Evolutionary conservation across 2,888 invertebrate genomes (phyloP).

Genomic region (Scaptomyza cyrtandrae): DNA sequence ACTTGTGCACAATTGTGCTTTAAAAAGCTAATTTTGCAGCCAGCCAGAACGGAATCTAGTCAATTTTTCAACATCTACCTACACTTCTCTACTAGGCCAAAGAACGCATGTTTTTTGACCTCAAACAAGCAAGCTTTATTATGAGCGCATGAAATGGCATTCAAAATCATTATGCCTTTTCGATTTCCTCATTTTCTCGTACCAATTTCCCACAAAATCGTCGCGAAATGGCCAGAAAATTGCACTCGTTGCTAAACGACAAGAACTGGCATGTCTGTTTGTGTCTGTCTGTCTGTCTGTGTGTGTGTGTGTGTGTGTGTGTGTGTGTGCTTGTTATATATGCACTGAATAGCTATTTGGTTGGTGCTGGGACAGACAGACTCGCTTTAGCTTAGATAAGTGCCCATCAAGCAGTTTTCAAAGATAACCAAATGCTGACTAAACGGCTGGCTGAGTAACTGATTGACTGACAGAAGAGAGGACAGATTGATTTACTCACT

Average conservation of each 20-base stretch:
- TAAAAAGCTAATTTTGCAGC: not conserved
- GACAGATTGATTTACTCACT: slow-evolving; percentile 7
- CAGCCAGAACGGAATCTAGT: not conserved
- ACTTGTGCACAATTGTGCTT: not conserved
- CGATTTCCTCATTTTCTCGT: slow-evolving; percentile 57
- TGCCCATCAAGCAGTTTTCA: slow-evolving; percentile 11
- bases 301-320: slow-evolving; percentile 2
- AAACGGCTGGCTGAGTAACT: slow-evolving; percentile 11
- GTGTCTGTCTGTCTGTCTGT: slow-evolving; percentile 19
- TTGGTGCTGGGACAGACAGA: not conserved
- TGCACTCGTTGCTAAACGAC: slow-evolving; percentile 39
- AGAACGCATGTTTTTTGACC: slow-evolving; percentile 3
- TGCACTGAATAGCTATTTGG: not conserved
- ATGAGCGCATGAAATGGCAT: slow-evolving; percentile 54
- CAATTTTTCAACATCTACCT: not conserved
- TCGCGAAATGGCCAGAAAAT: slow-evolving; percentile 55
- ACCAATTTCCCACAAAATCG: slow-evolving; percentile 58
- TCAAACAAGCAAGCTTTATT: slow-evolving; percentile 32
- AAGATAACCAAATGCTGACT: slow-evolving; percentile 7
- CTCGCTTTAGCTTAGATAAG: slow-evolving; percentile 2
- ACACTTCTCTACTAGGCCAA: not conserved
- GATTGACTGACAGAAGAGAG: slow-evolving; percentile 12
- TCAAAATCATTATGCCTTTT: slow-evolving; percentile 67
- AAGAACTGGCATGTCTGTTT: slow-evolving; percentile 15
- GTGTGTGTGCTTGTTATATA: not conserved